Evolutionary conservation across 2,888 invertebrate genomes (phyloP).

Genomic region (Chloroclysta siterata): DNA sequence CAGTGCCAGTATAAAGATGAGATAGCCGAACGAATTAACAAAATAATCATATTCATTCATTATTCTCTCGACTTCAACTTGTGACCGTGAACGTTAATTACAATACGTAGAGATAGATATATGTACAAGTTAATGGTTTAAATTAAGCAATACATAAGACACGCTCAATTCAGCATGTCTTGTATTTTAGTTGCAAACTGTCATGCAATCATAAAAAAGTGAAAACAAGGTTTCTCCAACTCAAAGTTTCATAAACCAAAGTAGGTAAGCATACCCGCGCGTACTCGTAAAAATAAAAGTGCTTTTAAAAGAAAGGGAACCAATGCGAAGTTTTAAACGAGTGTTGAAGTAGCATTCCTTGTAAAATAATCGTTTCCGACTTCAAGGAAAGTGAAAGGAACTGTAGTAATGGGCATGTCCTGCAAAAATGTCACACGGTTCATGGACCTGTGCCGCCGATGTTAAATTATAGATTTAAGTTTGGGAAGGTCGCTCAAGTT

Average conservation of each 20-base stretch:
- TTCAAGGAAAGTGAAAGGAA: constrained; percentile 23
- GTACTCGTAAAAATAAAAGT: constrained; percentile 15
- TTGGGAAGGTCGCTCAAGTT: constrained; percentile 3
- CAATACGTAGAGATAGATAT: constrained; percentile 25
- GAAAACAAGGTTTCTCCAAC: constrained; percentile 70
- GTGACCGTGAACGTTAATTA: constrained; percentile 34
- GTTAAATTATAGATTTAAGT: not conserved
- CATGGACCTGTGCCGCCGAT: constrained; percentile 9
- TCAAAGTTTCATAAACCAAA: constrained; percentile 26
- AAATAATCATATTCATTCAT: constrained; percentile 22
- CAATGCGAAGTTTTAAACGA: not conserved
- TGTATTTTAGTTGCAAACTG: constrained; percentile 58
- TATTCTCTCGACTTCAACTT: constrained; percentile 12
- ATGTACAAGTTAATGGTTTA: constrained; percentile 22
- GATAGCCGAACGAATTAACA: constrained; percentile 19
- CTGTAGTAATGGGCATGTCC: constrained; percentile 1
- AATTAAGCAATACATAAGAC: constrained; percentile 45
- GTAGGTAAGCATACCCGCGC: not conserved
- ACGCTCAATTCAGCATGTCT: constrained; percentile 59
- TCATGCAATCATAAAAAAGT: constrained; percentile 76
- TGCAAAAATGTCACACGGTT: constrained; percentile 22
- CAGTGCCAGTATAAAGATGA: constrained; percentile 26
- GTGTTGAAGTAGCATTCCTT: constrained; percentile 1
- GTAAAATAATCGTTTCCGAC: constrained; percentile 13
- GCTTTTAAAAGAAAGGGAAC: constrained; percentile 19